Evolutionary conservation across 2,113 vertebrate species (phyloP).

Genomic region (Scortum barcoo): DNA sequence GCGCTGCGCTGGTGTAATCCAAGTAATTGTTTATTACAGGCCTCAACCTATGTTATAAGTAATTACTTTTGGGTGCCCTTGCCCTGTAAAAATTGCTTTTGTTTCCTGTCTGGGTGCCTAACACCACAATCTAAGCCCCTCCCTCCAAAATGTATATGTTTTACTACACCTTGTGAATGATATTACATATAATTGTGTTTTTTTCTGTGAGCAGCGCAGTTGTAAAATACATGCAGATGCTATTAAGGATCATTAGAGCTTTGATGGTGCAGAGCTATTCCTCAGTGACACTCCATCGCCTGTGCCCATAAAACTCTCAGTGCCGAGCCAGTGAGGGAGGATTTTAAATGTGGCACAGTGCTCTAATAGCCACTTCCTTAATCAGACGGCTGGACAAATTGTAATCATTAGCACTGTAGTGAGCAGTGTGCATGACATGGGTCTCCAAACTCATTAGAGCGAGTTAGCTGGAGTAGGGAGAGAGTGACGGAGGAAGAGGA

Average conservation of each 20-base stretch:
- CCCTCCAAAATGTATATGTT: constrained; percentile 53
- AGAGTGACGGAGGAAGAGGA: constrained; percentile 8
- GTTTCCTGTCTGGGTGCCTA: constrained; percentile 75
- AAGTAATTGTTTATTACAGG: constrained; percentile 79
- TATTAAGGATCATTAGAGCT: constrained; percentile 77
- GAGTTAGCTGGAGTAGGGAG: constrained; percentile 32
- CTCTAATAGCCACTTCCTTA: constrained; percentile 69
- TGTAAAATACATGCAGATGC: constrained; percentile 74
- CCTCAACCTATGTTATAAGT: constrained; percentile 65
- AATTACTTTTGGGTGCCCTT: constrained; percentile 74
- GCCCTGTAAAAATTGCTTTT: constrained; percentile 72
- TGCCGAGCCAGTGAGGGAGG: constrained; percentile 46
- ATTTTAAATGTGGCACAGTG: constrained; percentile 51
- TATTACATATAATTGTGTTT: constrained; percentile 72
- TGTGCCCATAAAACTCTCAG: constrained; percentile 68
- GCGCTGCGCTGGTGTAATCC: constrained; percentile 72
- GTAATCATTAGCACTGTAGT: constrained; percentile 76
- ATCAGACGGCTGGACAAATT: constrained; percentile 74
- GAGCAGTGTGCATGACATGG: constrained; percentile 55
- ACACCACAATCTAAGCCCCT: constrained; percentile 64
- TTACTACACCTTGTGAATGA: constrained; percentile 64
- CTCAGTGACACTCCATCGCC: constrained; percentile 75
- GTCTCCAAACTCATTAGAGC: constrained; percentile 65
- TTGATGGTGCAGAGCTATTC: constrained; percentile 68
- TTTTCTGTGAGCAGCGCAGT: constrained; percentile 59